Percentiles rank a stretch among this genome's conserved stretches.
These are phyloP conservation scores for Sebastolobus alascanus DNA, from an alignment of 2,797 vertebrate species.

Conservation along the genomic window DNA sequence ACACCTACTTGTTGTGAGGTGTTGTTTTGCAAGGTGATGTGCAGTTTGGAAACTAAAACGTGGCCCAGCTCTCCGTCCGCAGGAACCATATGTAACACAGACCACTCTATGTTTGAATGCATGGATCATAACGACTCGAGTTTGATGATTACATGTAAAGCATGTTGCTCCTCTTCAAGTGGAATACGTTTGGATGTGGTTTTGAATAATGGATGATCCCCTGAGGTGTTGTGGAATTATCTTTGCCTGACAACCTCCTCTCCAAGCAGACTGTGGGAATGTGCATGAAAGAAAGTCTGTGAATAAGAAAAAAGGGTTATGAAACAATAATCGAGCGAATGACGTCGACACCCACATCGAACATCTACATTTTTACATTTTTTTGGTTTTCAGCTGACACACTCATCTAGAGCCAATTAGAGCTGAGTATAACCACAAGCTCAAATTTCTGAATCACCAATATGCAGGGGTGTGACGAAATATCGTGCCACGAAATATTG, in stretches of 20 bases:
- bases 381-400: conserved; percentile 28
- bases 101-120: conserved; percentile 6
- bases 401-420: conserved; percentile 28
- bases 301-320: conserved; percentile 35
- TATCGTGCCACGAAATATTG: no score
- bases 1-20: conserved; percentile 11
- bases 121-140: conserved; percentile 35
- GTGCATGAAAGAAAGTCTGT: conserved; percentile 18
- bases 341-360: conserved; percentile 24
- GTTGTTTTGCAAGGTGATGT: conserved; percentile 16
- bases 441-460: conserved; percentile 45
- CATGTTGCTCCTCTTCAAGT: conserved; percentile 41
- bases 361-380: conserved; percentile 29
- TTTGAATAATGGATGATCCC: conserved; percentile 72
- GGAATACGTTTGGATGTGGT: conserved; percentile 57
- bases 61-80: neutral
- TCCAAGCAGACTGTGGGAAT: conserved; percentile 47
- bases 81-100: neutral
- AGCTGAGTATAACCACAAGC: conserved; percentile 27
- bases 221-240: conserved; percentile 59
- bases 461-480: neutral
- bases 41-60: conserved; percentile 10
- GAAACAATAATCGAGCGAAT: conserved; percentile 29
- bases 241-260: conserved; percentile 51
- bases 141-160: conserved; percentile 52